These are phyloP conservation scores for Nomada goodeniana DNA, from an alignment of 2,888 invertebrate species.

Conservation along the genomic window DNA sequence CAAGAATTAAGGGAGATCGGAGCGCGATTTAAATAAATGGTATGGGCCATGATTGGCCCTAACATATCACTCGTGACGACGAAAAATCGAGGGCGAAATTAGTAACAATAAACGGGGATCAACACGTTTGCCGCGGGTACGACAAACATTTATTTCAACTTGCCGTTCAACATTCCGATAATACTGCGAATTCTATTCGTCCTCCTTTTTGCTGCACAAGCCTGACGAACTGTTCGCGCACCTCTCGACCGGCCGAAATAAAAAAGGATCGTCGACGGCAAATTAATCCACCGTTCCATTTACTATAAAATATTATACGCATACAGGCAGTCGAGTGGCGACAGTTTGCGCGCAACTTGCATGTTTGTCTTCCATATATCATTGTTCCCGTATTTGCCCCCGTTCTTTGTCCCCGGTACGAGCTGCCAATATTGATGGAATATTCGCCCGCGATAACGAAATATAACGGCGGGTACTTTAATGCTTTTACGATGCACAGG, in stretches of 20 bases:
- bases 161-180: no score
- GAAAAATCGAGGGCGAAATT: no score
- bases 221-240: no score
- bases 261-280: constrained; percentile 4
- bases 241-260: background rate
- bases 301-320: constrained; percentile 25
- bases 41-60: no score
- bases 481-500: constrained; percentile 14
- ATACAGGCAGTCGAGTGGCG: background rate
- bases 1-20: no score
- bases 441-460: constrained; percentile 56
- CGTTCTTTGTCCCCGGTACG: constrained; percentile 51
- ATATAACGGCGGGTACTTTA: constrained; percentile 46
- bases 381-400: constrained; percentile 67
- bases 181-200: background rate
- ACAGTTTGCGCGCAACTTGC: constrained; percentile 9
- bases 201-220: background rate
- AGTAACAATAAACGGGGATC: no score
- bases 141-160: no score
- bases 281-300: constrained; percentile 57
- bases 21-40: no score
- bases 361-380: constrained; percentile 65
- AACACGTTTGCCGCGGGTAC: no score
- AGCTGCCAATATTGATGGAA: constrained; percentile 56
- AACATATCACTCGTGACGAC: no score